Evolutionary conservation across 2,113 vertebrate species (phyloP), one percentile per base, ranked within the genome.

Genomic region (Caranx ignobilis): DNA sequence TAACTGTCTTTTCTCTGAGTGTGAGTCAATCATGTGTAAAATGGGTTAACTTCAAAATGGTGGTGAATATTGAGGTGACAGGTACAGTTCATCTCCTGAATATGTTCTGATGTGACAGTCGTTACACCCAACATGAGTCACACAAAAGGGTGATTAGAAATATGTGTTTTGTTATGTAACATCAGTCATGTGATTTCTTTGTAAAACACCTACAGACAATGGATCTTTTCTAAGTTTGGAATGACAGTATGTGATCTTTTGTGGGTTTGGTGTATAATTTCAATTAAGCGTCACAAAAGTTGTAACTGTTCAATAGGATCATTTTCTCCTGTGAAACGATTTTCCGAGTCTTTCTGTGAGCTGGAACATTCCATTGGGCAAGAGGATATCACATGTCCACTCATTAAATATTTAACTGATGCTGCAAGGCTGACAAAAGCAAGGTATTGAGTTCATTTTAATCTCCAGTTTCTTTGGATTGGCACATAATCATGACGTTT

Each of bases 331-430:
- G 21, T 21, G 68, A 57, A 48, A 12, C 6, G 2, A 54, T 68
- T 79, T 75, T 84, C 60, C 15, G 3, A 75, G 54, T 10, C 67
- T 67, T 55, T 66, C 54, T 83, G 34, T 72, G 80, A 37, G 65
- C 67, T 26, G 71, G 87, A 92, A 94, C 81, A 82, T 92, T 92
- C 83, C 72, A 66, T 12, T 31, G 71, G 68, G 77, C 63, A 54
- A 65, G 43, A 76, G 71, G 82, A 86, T 88, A 91, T 94, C 89
- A 77, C 59, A 82, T 93, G 76, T 91, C 89, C 7, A 2, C 60
- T 83, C 81, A 91, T 94, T 52, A 91, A 94, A 91, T 80, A 94
- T 95, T 92, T 76, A 94, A 60, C 35, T 34, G 55, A 21, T 71
- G 71, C 78, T 79, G 39, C 63, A 37, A 88, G 75, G 61, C 52